These are phyloP conservation scores for Anthrax anthrax DNA, from an alignment of 2,888 invertebrate species.

Conservation along the genomic window DNA sequence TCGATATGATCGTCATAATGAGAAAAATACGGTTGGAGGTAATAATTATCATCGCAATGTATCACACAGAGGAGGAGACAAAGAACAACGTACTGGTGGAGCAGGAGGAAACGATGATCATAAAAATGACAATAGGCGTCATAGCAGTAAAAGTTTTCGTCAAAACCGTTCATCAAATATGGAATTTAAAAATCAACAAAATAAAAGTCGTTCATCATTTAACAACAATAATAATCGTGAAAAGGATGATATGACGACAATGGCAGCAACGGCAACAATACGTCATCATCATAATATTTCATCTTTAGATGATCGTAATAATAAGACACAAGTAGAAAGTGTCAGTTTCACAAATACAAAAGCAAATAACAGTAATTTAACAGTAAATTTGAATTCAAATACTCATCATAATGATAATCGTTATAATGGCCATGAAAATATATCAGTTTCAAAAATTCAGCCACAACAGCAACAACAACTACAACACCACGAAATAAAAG, in stretches of 20 bases:
- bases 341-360: conserved; percentile 15
- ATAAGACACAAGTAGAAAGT: conserved; percentile 9
- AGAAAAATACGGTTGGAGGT: conserved; percentile 7
- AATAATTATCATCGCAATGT: neutral
- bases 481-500: conserved; percentile 1
- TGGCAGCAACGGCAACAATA: neutral
- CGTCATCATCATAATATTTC: neutral
- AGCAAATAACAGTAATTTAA: conserved; percentile 2
- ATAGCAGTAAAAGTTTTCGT: conserved; percentile 16
- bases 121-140: conserved; percentile 11
- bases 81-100: conserved; percentile 3
- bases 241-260: neutral
- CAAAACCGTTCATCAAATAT: conserved; percentile 18
- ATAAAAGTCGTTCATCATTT: conserved; percentile 17
- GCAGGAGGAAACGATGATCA: too few relatives aligned
- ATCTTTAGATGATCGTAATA: conserved; percentile 2
- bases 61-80: conserved; percentile 1
- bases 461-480: neutral
- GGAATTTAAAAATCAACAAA: conserved; percentile 27
- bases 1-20: conserved; percentile 19
- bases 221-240: neutral
- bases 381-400: conserved; percentile 8
- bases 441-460: neutral
- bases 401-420: conserved; percentile 4
- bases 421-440: conserved; percentile 6